Evolutionary conservation across 2,888 invertebrate species (phyloP).

Genomic region (Drosophila paucipuncta): DNA sequence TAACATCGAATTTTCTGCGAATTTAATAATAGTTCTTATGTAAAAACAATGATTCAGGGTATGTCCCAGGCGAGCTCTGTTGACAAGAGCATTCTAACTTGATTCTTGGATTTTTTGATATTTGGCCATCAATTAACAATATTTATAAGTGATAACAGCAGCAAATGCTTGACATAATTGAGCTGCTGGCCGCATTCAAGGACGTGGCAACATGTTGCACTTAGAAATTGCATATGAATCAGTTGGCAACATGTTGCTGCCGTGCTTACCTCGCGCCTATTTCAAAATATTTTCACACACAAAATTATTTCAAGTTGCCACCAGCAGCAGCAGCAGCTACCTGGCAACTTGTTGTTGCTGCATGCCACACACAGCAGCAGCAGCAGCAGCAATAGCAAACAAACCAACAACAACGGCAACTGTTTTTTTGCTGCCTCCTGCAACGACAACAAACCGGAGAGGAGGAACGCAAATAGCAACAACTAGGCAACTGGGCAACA

Average conservation of each 20-base stretch:
- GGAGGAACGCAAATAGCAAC: conserved; percentile 54
- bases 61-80: neutral
- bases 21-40: neutral
- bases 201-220: conserved; percentile 55
- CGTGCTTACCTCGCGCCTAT: conserved; percentile 29
- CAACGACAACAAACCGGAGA: conserved; percentile 46
- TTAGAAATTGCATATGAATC: conserved; percentile 3
- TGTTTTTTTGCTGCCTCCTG: conserved; percentile 46
- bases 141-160: conserved; percentile 57
- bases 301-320: conserved; percentile 78
- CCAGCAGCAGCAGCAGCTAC: conserved; percentile 40
- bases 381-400: conserved; percentile 44
- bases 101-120: neutral
- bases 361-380: conserved; percentile 71
- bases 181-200: conserved; percentile 34
- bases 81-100: neutral
- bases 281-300: conserved; percentile 82
- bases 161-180: conserved; percentile 64
- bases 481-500: conserved; percentile 25
- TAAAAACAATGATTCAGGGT: neutral
- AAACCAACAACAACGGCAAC: conserved; percentile 46
- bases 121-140: conserved; percentile 30
- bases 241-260: conserved; percentile 53
- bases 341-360: conserved; percentile 48
- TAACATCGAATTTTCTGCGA: neutral